Base-by-base conservation (phyloP, 2,797 vertebrate genomes). In the Arctocebus calabarensis region DNA sequence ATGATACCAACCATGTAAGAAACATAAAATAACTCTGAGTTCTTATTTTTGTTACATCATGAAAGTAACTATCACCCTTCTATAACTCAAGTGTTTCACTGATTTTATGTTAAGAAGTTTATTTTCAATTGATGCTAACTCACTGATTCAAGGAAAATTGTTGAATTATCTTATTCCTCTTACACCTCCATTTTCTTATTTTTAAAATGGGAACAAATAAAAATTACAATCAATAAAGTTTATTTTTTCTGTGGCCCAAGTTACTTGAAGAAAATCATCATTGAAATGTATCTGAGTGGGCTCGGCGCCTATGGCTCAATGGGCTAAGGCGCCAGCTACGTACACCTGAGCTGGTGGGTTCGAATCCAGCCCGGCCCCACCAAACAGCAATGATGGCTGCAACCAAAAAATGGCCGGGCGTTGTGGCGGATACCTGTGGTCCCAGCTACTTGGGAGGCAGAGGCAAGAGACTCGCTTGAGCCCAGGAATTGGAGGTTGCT, bases 71-170 rank as follows among this genome's bases (percentile, higher is more conserved):
- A n/a, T 9, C 14, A 32, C 5, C 29, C n/a, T 52, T 75, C 7
- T 29, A 20, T 92, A 34, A 66, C 32, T 64, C 83, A 62, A 34
- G 79, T 64, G 48, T 27, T 34, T 68, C 61, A 59, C 37, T 55
- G 5, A 1, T 86, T 78, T 78, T 45, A 66, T 34, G 4, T 66
- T 66, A 89, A 55, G 43, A 71, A 59, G 8, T 59, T 84, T 27
- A 32, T 81, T 91, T 88, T 94, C 40, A 90, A 57, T 9, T 85
- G 32, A 94, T 34, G 40, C n/a, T n/a, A 79, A 88, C 59, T 40
- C 25, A 10, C 0, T n/a, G 20, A 86, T 70, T 77, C 16, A 12
- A 45, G 43, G 77, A 6, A 83, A 68, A 40, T 37, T 45, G 14
- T 2, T 84, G 34, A 92, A 82, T 45, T 45, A 55, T 55, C 29